phyloP scores from a whole-genome alignment of 2,797 vertebrate species.

The Borostomias antarcticus region DNA sequence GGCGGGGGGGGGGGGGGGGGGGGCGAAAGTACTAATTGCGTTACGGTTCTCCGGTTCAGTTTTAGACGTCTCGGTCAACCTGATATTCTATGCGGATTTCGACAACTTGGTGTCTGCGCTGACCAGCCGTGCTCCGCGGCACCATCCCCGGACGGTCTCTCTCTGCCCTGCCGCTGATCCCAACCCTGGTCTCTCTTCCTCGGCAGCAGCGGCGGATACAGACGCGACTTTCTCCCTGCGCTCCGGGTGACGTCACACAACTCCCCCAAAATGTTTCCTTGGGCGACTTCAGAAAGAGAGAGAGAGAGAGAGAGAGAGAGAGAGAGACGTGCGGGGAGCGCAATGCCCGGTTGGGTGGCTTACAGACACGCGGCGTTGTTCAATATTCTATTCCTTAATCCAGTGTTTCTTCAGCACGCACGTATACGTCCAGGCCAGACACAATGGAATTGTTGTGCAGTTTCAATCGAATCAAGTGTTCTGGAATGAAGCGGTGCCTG shows the following conservation, averaged over 20 bases:
- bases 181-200: slow-evolving; percentile 40
- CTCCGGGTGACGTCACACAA: slow-evolving; percentile 68
- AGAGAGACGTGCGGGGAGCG: not conserved
- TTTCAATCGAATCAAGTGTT: too few species aligned
- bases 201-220: slow-evolving; percentile 31
- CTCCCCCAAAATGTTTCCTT: slow-evolving; percentile 33
- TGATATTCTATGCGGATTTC: not conserved
- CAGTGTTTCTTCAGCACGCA: not conserved
- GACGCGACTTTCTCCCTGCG: slow-evolving; percentile 54
- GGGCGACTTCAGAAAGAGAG: slow-evolving; percentile 20
- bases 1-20: too few species aligned
- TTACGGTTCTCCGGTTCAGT: slow-evolving; percentile 3
- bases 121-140: slow-evolving; percentile 23
- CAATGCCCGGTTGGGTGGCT: not conserved
- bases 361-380: not conserved
- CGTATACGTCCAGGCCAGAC: not conserved
- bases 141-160: slow-evolving; percentile 13
- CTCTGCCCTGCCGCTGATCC: slow-evolving; percentile 38
- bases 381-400: not conserved
- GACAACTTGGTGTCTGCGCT: slow-evolving; percentile 25
- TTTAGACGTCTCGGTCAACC: not conserved
- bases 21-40: too few species aligned
- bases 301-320: slow-evolving; percentile 16
- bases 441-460: not conserved
- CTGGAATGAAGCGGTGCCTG: too few species aligned